Evolutionary conservation across 2,113 vertebrate genomes (phyloP).

Genomic region (Chionis minor): DNA sequence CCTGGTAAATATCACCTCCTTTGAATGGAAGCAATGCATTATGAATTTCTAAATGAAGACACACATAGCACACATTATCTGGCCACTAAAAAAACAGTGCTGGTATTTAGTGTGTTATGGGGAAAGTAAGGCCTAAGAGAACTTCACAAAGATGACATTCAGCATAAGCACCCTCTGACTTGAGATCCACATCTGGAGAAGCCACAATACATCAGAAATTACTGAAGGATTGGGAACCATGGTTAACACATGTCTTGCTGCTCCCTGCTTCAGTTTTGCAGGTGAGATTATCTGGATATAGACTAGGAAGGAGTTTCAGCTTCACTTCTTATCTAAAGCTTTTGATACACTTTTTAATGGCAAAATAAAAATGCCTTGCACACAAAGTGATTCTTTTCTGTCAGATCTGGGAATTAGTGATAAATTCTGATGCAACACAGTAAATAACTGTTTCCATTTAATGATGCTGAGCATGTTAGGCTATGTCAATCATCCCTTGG

Average conservation of each 20-base stretch:
- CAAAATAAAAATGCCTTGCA: constrained; percentile 33
- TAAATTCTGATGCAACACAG: constrained; percentile 36
- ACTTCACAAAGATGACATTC: not conserved
- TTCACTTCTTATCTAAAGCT: constrained; percentile 12
- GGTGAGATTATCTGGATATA: not conserved
- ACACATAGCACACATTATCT: rapidly evolving
- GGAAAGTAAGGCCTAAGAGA: not conserved
- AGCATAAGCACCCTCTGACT: not conserved
- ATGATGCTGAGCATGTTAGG: constrained; percentile 47
- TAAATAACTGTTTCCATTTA: constrained; percentile 60
- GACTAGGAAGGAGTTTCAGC: not conserved
- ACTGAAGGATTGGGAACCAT: not conserved
- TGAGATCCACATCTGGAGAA: not conserved
- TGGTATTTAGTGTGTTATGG: not conserved
- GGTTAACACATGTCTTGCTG: not conserved
- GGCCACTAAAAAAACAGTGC: not conserved
- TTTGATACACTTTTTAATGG: constrained; percentile 15
- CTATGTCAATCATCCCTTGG: constrained; percentile 42
- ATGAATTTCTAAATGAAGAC: not conserved
- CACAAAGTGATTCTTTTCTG: constrained; percentile 27
- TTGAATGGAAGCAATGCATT: not conserved
- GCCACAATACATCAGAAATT: not conserved
- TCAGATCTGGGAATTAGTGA: constrained; percentile 49
- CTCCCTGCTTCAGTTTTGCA: not conserved
- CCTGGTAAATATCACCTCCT: not conserved